Percentiles rank a stretch among this genome's conserved stretches.
Conservation (phyloP, 2,888 invertebrate genomes). For the Tenthredo notha region DNA sequence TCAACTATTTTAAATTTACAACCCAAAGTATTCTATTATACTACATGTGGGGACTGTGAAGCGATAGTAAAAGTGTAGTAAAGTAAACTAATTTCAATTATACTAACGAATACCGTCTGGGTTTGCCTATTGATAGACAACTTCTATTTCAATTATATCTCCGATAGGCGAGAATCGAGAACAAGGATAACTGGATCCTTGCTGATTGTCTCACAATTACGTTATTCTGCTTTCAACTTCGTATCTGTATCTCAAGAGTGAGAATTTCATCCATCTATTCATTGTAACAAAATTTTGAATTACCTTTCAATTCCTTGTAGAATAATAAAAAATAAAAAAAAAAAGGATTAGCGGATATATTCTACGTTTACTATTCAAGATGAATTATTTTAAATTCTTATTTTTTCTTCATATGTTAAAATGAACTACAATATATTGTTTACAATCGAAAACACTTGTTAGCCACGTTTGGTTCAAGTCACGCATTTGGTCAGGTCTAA, state of each 20-base stretch:
- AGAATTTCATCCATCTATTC: constrained; percentile 6
- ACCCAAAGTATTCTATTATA: no score
- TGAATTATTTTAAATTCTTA: not conserved
- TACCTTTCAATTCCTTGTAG: not conserved
- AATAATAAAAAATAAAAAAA: not conserved
- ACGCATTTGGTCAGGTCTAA: constrained; percentile 60
- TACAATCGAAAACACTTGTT: constrained; percentile 6
- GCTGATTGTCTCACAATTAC: constrained; percentile 9
- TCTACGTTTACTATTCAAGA: not conserved
- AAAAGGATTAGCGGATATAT: not conserved
- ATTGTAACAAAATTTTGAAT: not conserved
- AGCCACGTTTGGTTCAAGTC: constrained; percentile 17
- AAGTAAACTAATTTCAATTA: not conserved
- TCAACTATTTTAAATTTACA: no score
- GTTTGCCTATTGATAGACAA: not conserved
- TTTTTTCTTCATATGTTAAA: not conserved
- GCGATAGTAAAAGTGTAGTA: not conserved
- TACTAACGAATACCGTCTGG: not conserved
- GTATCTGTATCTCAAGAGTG: not conserved
- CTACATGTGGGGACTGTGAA: no score
- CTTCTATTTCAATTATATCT: constrained; percentile 8
- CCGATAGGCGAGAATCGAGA: constrained; percentile 12
- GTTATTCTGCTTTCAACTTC: not conserved
- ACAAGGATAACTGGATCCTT: constrained; percentile 50
- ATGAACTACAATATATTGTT: not conserved